phyloP scores from a whole-genome alignment of 2,888 invertebrate species.

The Cerastoderma edule region DNA sequence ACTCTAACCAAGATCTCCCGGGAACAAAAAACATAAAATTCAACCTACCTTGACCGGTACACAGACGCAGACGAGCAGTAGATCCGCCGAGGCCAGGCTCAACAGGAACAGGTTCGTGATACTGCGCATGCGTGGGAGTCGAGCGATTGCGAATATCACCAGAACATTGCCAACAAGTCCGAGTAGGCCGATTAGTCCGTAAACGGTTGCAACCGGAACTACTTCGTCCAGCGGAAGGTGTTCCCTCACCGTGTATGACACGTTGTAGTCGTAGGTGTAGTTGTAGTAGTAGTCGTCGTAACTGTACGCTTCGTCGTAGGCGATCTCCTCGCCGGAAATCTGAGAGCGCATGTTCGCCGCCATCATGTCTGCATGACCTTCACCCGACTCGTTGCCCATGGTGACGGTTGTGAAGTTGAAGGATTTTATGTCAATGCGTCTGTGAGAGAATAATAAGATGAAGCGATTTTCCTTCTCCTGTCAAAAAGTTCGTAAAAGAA shows the following conservation, averaged over 20 bases:
- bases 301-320: constrained; percentile 25
- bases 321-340: constrained; percentile 6
- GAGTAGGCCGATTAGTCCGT: constrained; percentile 87
- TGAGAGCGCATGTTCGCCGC: constrained; percentile 1
- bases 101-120: constrained; percentile 89
- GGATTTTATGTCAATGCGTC: no score
- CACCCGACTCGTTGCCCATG: neutral
- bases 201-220: constrained; percentile 86
- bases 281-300: constrained; percentile 43
- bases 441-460: no score
- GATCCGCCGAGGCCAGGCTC: constrained; percentile 88
- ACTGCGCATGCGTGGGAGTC: constrained; percentile 86
- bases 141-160: constrained; percentile 86
- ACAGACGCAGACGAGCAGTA: constrained; percentile 88
- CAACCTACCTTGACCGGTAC: constrained; percentile 88
- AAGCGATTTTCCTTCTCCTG: no score
- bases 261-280: constrained; percentile 73
- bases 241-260: constrained; percentile 71
- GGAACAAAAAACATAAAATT: no score
- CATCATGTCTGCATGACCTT: neutral
- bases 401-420: neutral
- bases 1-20: no score
- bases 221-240: constrained; percentile 86
- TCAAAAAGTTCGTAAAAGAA: no score
- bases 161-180: constrained; percentile 87